A percentile compares a stretch with the other conserved stretches of the same genome.
Conservation (phyloP, 1,140 invertebrate species). For the Branchinecta lindahli region DNA sequence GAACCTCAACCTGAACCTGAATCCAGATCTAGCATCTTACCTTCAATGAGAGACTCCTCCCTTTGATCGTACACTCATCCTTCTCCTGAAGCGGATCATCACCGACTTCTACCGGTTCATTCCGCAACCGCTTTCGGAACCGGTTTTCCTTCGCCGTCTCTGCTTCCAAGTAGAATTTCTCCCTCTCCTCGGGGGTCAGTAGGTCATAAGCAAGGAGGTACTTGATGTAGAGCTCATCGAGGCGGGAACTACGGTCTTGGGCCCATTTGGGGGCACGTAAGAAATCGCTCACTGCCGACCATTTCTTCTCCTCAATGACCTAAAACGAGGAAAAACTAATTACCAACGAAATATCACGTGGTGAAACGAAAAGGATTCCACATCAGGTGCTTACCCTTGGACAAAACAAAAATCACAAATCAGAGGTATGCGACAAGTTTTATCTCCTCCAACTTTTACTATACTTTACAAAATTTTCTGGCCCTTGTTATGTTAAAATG, state of each 20-base stretch:
- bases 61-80: conserved; percentile 64
- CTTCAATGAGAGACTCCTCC: conserved; percentile 25
- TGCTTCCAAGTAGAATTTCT: conserved; percentile 51
- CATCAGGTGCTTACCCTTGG: too few species aligned
- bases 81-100: conserved; percentile 27
- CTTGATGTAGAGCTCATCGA: conserved; percentile 86
- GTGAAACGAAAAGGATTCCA: too few species aligned
- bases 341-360: too few species aligned
- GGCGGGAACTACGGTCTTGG: conserved; percentile 62
- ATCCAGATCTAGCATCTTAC: too few species aligned
- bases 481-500: too few species aligned
- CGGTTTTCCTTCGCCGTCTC: conserved; percentile 36
- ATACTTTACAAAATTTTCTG: too few species aligned
- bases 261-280: conserved; percentile 52
- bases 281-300: conserved; percentile 71
- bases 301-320: conserved; percentile 77
- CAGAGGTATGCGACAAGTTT: too few species aligned
- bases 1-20: too few species aligned
- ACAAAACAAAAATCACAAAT: too few species aligned
- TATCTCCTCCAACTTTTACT: too few species aligned
- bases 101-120: conserved; percentile 39
- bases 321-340: neutral
- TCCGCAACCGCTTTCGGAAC: conserved; percentile 35
- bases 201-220: conserved; percentile 82
- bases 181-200: conserved; percentile 54